These are phyloP conservation scores for Panurus biarmicus DNA, from an alignment of 2,113 vertebrate species.

Conservation along the genomic window DNA sequence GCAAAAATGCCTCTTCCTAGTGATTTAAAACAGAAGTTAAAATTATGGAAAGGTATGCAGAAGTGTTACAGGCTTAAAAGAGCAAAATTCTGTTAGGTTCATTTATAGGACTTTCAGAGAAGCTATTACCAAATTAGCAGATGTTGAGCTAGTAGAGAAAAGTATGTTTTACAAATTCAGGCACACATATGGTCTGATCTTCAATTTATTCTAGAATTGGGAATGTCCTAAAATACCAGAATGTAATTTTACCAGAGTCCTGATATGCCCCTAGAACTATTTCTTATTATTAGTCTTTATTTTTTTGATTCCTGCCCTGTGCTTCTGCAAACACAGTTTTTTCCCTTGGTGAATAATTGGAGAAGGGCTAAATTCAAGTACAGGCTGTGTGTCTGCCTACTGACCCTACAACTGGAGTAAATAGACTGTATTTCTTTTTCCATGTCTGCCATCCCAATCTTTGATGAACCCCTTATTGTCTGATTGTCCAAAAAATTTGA, in stretches of 20 bases:
- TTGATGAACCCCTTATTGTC: not conserved
- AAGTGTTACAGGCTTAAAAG: not conserved
- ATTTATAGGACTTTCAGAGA: not conserved
- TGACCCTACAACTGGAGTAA: not conserved
- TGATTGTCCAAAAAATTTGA: not conserved
- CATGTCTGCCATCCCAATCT: not conserved
- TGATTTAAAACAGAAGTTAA: not conserved
- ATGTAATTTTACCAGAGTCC: not conserved
- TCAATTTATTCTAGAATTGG: not conserved
- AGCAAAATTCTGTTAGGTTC: not conserved
- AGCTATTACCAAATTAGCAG: not conserved
- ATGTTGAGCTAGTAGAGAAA: not conserved
- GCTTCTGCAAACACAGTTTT: not conserved
- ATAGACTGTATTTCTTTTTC: not conserved
- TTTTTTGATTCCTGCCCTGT: not conserved
- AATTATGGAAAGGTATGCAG: not conserved
- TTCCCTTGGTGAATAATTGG: not conserved
- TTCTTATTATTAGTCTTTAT: not conserved
- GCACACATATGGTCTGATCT: not conserved
- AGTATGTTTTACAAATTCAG: not conserved
- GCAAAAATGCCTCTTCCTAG: not conserved
- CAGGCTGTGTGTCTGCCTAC: not conserved
- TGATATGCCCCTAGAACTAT: not conserved
- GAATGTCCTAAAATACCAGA: not conserved
- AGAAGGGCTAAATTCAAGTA: not conserved